Base-by-base conservation (phyloP, 2,797 vertebrate species). In the Xenops minutus region DNA sequence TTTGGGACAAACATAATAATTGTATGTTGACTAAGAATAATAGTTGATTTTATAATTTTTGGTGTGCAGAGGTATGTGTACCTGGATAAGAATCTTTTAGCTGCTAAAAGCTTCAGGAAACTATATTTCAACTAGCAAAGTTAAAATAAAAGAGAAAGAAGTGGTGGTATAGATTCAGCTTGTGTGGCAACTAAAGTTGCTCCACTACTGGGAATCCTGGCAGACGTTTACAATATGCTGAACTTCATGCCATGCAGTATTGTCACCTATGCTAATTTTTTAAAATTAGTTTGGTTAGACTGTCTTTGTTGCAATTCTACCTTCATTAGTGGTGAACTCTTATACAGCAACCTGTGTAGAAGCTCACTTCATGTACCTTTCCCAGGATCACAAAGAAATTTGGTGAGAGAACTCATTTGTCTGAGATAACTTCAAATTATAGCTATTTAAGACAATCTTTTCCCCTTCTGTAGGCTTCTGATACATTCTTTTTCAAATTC, bases 151-250 rank as follows among this genome's bases (percentile, higher is more conserved):
- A 68, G 19, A 58, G 24, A 54, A 69, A n/a, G 32, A 85, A 69
- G 6, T 10, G 5, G 14, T 62, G 36, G 23, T 16, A n/a, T 39
- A 26, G 24, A 24, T 49, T 86, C 48, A 58, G 32, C 44, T 58
- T 66, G 2, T 0, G 1, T 12, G 26, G n/a, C 15, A 55, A 22
- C 6, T 73, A 3, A 55, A 63, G 7, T 59, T 56, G 10, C 23
- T 61, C 27, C 5, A 5, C 22, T 64, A 1, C 62, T 55, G 26
- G 44, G 32, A 85, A 10, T 4, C 14, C 34, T 49, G 67, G 7
- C 20, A 62, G 32, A 43, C 29, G 66, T 88, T 66, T 61, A 62
- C 36, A 69, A 16, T 34, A 30, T 44, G 12, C 16, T 48, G 46
- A 77, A 69, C 17, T 64, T 73, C 10, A 36, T 54, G 44, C 15